These are phyloP conservation scores for Molossus alvarezi DNA, from an alignment of 2,797 vertebrate species.

Conservation along the genomic window DNA sequence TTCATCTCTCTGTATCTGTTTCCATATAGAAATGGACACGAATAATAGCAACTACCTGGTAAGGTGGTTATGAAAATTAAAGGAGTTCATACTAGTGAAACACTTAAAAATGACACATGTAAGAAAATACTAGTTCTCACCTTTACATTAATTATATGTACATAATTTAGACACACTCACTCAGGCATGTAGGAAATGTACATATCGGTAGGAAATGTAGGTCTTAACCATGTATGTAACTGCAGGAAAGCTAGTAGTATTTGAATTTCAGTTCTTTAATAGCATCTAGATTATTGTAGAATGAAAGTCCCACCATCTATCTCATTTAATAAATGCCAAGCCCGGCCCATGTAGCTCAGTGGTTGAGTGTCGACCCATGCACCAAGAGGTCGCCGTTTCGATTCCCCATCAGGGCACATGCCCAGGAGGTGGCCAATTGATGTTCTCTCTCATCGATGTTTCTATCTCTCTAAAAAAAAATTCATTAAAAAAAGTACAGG, in stretches of 20 bases:
- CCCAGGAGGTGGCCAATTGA: no score
- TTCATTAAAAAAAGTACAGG: background rate
- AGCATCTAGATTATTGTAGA: slow-evolving; percentile 18
- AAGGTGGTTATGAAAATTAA: background rate
- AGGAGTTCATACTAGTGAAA: slow-evolving; percentile 16
- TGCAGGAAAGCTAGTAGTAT: slow-evolving; percentile 55
- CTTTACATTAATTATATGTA: background rate
- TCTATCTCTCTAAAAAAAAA: no score
- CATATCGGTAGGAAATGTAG: background rate
- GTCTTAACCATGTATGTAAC: background rate
- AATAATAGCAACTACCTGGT: background rate
- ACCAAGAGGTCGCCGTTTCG: no score
- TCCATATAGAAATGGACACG: background rate
- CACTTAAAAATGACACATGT: slow-evolving; percentile 25
- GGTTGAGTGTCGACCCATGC: no score
- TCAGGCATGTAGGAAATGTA: background rate
- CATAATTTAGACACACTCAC: background rate
- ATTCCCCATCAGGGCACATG: no score
- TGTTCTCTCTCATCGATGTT: no score
- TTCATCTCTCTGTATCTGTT: slow-evolving; percentile 21
- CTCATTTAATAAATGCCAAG: slow-evolving; percentile 29
- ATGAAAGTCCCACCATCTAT: background rate
- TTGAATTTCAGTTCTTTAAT: slow-evolving; percentile 67
- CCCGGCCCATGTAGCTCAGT: no score
- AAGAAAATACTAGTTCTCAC: background rate